These are phyloP conservation scores for Dryocosmus kuriphilus DNA, from an alignment of 2,888 invertebrate species.

Conservation along the genomic window DNA sequence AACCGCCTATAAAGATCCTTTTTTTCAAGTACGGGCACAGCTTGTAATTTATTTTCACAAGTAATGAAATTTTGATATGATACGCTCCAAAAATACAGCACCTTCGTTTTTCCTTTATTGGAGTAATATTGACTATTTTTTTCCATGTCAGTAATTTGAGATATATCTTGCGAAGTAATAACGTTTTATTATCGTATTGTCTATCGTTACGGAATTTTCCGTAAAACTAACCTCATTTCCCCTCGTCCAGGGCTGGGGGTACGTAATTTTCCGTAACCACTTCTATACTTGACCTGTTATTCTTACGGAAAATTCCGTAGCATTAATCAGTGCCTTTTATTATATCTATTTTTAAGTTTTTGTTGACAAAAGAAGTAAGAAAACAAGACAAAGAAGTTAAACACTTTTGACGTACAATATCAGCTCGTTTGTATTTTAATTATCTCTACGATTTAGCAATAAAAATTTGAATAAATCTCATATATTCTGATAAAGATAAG, in stretches of 20 bases:
- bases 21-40: constrained; percentile 44
- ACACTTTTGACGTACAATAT: not conserved
- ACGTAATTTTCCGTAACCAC: too few species aligned
- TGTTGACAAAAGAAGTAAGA: not conserved
- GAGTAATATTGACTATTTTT: too few species aligned
- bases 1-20: constrained; percentile 58
- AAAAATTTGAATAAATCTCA: too few species aligned
- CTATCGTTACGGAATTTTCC: too few species aligned
- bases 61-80: not conserved
- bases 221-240: too few species aligned
- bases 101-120: not conserved
- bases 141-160: too few species aligned
- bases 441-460: not conserved
- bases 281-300: too few species aligned
- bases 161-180: too few species aligned
- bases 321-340: too few species aligned
- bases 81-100: not conserved
- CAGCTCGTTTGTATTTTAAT: not conserved
- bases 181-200: too few species aligned
- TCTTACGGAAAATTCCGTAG: too few species aligned
- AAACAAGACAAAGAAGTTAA: not conserved
- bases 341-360: not conserved
- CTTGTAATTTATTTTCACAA: constrained; percentile 5
- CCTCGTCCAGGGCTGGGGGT: too few species aligned
- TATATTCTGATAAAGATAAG: not conserved